Base-by-base conservation (phyloP, 2,797 vertebrate species). In the Syngnathus rostellatus region DNA sequence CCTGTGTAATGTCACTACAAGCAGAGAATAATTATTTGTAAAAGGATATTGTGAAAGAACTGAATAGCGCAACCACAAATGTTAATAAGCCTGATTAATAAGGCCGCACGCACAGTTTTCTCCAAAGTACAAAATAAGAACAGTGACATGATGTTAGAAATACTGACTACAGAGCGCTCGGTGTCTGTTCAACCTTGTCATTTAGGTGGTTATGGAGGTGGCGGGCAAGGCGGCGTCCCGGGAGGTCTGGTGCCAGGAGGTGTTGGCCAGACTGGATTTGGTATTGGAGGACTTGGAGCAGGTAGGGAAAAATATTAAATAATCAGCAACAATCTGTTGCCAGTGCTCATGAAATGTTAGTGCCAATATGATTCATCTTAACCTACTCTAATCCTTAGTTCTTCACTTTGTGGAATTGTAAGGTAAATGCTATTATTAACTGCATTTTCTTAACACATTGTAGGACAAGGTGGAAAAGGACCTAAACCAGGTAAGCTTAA, bases 401-500 rank as follows among this genome's bases (percentile, higher is more conserved):
- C 50, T 51, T 51, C 17, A 55, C 53, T 63, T 8, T 71, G 11
- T 59, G 19, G n/a, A 6, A 46, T 38, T 45, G 8, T 2, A 12
- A 7, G 25, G 25, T 63, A 54, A 60, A 46, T 17, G n/a, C 31
- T 48, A 3, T 40, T 11, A 41, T 7, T 10, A 55, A 0, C n/a
- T 64, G 37, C 45, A 8, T 74, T 21, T 55, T 39, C 5, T 69
- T 76, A 69, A 46, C 67, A 73, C 9, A 37, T 38, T 64, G 73
- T 68, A 89, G 89, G 88, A 72, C 85, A 80, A 51, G 87, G 83
- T 73, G 87, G 73, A 66, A 89, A 89, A 23, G 54, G 72, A 37
- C 88, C 79, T 59, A 90, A 88, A 83, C 85, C 83, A 72, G 88
- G 85, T 88, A 75, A 74, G 2, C 68, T n/a, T 6, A 63, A 70